Evolutionary conservation across 2,797 vertebrate species (phyloP).

Genomic region (Rousettus madagascariensis): DNA sequence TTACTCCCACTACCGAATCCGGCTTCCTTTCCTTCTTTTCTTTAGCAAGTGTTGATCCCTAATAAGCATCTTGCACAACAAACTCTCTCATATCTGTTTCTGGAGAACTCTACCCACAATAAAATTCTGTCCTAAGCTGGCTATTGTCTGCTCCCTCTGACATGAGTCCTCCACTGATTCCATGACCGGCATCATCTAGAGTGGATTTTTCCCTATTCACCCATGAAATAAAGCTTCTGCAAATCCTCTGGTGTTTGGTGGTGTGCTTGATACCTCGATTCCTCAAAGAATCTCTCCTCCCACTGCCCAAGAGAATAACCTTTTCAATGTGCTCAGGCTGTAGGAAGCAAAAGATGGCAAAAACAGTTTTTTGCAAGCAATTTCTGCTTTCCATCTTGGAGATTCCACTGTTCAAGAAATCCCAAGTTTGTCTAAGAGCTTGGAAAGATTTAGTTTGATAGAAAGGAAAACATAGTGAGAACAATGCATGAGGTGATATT

Average conservation of each 20-base stretch:
- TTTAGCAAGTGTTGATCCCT: not conserved
- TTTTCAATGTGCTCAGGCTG: not conserved
- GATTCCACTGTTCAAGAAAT: slow-evolving; percentile 11
- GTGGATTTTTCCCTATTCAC: not conserved
- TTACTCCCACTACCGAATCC: not conserved
- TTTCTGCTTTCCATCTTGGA: not conserved
- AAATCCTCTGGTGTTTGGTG: not conserved
- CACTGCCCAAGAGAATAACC: not conserved
- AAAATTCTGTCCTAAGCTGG: not conserved
- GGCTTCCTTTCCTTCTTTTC: not conserved
- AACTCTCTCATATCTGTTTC: not conserved
- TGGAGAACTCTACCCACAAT: not conserved
- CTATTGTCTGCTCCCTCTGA: not conserved
- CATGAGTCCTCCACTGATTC: not conserved
- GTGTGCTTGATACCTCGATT: not conserved
- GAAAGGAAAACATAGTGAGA: not conserved
- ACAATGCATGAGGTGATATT: not conserved
- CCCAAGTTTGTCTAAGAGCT: not conserved
- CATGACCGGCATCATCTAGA: not conserved
- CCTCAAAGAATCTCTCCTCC: slow-evolving; percentile 4
- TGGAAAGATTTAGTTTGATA: not conserved
- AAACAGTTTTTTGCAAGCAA: not conserved
- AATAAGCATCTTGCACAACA: not conserved
- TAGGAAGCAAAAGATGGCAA: not conserved
- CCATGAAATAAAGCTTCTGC: not conserved